Base-by-base conservation (phyloP, 2,797 vertebrate species). In the Orestias chungarensis region DNA sequence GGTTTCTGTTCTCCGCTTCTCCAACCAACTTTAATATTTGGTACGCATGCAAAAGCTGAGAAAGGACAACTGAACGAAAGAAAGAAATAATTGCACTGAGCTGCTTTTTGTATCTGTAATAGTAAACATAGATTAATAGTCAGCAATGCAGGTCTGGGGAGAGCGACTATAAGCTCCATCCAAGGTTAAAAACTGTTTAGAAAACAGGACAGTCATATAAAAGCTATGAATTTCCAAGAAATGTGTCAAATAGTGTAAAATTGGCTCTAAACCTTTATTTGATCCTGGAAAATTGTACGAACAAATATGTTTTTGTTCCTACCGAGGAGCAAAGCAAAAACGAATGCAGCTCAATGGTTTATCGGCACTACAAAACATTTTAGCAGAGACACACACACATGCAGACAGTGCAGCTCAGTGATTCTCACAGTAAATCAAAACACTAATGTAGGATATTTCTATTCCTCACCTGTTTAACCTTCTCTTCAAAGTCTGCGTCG, bases 401-500 rank as follows among this genome's bases (percentile, higher is more conserved):
- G 59, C 5, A 62, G 20, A 20, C 10, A 47, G 44, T 29, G 17
- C 17, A 47, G 4, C 8, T 62, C 4, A 52, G 9, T 55, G 18
- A 55, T 35, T 40, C 25, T 20, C 33, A 44, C 2, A 71, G 50
- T 6, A 74, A 64, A 75, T 23, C 9, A n/a, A 64, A 5, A 25
- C 29, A 68, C 40, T 23, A 66, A 62, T 2, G 64, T 2, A 68
- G 44, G 62, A 11, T 42, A 12, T 9, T 23, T 70, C n/a, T 71
- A 82, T 61, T 62, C 43, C 82, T 91, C 77, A 99, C 98, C 95
- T 99, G 98, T 95, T 99, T 99, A 91, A 99, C 98, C 87, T 98
- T 99, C 92, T 98, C 97, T 84, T 99, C 97, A 93, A 99, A 99
- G 94, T 99, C 98, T 89, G 97, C 96, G 79, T 99, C 98, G 31